phyloP scores from a whole-genome alignment of 1,140 invertebrate genomes.

The Drosophila takahashii region DNA sequence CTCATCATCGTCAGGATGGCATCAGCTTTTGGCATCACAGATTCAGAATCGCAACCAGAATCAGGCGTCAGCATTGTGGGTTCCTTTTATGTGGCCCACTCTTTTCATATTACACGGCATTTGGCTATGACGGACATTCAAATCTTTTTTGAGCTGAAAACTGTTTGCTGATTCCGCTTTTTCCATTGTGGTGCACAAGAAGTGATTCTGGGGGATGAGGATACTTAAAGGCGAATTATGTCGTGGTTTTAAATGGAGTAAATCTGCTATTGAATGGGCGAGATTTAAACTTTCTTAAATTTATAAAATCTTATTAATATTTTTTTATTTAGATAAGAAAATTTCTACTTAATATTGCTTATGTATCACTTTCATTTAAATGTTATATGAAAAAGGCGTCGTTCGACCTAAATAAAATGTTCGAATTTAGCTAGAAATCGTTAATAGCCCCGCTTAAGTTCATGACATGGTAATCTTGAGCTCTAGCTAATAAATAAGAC shows the following conservation, averaged over 20 bases:
- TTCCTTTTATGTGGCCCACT: slow-evolving; percentile 55
- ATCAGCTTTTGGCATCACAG: slow-evolving; percentile 15
- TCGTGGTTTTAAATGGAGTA: not conserved
- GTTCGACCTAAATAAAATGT: too few relatives aligned
- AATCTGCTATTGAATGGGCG: not conserved
- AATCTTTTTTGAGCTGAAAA: slow-evolving; percentile 57
- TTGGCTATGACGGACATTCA: slow-evolving; percentile 62
- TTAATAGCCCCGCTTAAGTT: not conserved
- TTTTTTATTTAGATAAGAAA: too few relatives aligned
- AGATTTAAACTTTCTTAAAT: not conserved
- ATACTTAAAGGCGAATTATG: slow-evolving; percentile 25
- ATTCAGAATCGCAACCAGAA: slow-evolving; percentile 20
- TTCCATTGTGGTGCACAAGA: slow-evolving; percentile 26
- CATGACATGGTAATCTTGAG: slow-evolving; percentile 1
- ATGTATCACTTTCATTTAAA: too few relatives aligned
- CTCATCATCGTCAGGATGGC: slow-evolving; percentile 46
- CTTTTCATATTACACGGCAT: slow-evolving; percentile 60
- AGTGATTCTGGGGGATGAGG: slow-evolving; percentile 30
- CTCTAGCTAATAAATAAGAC: not conserved
- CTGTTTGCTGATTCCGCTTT: slow-evolving; percentile 52
- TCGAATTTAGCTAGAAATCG: not conserved
- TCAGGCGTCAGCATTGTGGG: slow-evolving; percentile 50
- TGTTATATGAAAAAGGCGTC: too few relatives aligned
- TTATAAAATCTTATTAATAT: too few relatives aligned
- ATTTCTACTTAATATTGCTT: too few relatives aligned